Evolutionary conservation across 2,888 invertebrate species (phyloP), one percentile per base, ranked within the genome.

Genomic region (Cyclophora albipunctata): DNA sequence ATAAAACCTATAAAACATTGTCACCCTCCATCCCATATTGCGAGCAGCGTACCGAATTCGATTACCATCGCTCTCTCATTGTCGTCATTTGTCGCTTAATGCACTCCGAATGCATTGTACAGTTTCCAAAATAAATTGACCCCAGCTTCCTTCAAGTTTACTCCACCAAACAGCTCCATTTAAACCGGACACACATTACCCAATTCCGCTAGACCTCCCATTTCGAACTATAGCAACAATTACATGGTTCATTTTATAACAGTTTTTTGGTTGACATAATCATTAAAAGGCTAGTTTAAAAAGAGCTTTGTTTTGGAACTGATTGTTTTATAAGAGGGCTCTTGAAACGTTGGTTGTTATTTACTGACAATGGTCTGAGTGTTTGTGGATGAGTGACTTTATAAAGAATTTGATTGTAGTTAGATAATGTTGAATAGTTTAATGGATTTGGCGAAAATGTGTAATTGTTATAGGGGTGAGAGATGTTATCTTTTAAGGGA

Each of bases 21-120:
- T 57, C 67, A 71, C 74, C 69, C 69, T 69, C 66, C 45, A 34
- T 41, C 35, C 55, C 57, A 63, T 54, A 61, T 56, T 57, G 58
- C 59, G 65, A 64, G 64, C 68, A 67, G 68, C 74, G 68, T 69
- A 66, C 70, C 72, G 76, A 81, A 79, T 78, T 78, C 73, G 80
- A 82, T 81, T 78, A 77, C 74, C 67, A 78, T 81, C 81, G 66
- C 71, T 63, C 62, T 63, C 60, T 59, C 71, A 78, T 81, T 80
- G 79, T 78, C 64, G 65, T 69, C 69, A 64, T 75, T 77, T 74
- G 75, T 68, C 65, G 65, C 37, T 67, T 76, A 78, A 78, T 75
- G 74, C 67, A 70, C 73, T 73, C 60, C 55, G 63, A 61, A 57
- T 57, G 64, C 59, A 63, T 69, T 66, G 67, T 71, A 50, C 35